Conservation (phyloP, 2,797 vertebrate species). For the Nyctibius grandis region DNA sequence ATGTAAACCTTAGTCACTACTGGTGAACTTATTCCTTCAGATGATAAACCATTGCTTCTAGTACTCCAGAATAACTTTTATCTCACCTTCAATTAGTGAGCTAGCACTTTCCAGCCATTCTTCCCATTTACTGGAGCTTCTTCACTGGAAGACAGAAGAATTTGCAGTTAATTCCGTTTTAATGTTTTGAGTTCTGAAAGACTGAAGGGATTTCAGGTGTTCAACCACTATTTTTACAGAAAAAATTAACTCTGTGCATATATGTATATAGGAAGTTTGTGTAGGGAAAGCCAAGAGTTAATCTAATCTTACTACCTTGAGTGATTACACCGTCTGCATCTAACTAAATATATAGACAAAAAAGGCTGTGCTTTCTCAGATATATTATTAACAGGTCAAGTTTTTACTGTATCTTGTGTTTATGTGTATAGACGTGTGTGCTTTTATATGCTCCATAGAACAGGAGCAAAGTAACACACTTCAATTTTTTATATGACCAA, state of each 20-base stretch:
- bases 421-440: not conserved
- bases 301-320: not conserved
- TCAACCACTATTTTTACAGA: not conserved
- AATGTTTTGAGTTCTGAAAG: not conserved
- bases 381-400: not conserved
- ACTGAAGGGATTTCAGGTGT: not conserved
- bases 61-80: not conserved
- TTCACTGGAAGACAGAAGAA: not conserved
- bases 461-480: not conserved
- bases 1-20: not conserved
- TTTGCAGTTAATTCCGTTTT: not conserved
- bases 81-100: not conserved
- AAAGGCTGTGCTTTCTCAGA: not conserved
- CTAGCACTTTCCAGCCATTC: not conserved
- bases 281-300: not conserved
- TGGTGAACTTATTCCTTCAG: not conserved
- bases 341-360: not conserved
- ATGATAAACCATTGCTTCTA: not conserved
- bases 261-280: not conserved
- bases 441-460: not conserved
- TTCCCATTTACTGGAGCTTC: not conserved
- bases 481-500: not conserved
- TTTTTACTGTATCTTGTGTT: not conserved
- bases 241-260: not conserved
- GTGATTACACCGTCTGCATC: not conserved